Percentiles rank a stretch among this genome's conserved stretches.
phyloP scores from a whole-genome alignment of 1,140 invertebrate genomes.

The Idris sp. region DNA sequence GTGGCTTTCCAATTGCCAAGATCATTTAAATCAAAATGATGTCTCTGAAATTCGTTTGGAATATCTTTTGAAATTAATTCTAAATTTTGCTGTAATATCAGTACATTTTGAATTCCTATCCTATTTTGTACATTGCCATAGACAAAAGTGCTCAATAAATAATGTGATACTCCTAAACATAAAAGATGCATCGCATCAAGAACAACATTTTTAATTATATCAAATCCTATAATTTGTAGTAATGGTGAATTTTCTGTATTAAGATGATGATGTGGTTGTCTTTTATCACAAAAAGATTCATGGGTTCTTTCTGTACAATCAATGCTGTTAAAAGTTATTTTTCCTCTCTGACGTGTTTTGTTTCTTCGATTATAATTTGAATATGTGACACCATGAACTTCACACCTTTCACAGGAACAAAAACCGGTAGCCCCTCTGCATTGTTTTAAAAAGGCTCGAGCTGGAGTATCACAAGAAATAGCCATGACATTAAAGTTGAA shows the following conservation, averaged over 20 bases:
- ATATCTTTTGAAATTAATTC: constrained; percentile 12
- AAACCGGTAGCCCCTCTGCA: constrained; percentile 21
- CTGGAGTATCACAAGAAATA: neutral
- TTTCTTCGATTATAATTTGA: neutral
- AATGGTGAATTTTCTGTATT: constrained; percentile 26
- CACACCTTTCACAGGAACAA: constrained; percentile 30
- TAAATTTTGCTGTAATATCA: constrained; percentile 1
- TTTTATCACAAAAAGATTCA: constrained; percentile 19
- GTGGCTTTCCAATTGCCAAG: constrained; percentile 27
- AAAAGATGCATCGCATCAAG: constrained; percentile 45
- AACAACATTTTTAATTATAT: constrained; percentile 29
- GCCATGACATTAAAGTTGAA: constrained; percentile 2
- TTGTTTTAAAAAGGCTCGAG: constrained; percentile 1
- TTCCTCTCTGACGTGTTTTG: constrained; percentile 1
- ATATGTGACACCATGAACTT: constrained; percentile 17
- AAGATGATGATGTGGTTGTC: constrained; percentile 26
- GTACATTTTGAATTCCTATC: constrained; percentile 1
- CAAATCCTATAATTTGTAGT: constrained; percentile 24
- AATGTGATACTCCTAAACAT: constrained; percentile 27
- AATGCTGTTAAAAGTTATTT: constrained; percentile 24
- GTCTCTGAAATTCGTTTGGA: constrained; percentile 46
- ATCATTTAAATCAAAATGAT: constrained; percentile 13
- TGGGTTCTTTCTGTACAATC: constrained; percentile 15
- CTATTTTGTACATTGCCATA: constrained; percentile 10
- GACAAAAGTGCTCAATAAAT: constrained; percentile 14